These are phyloP conservation scores for Chrysomela aeneicollis DNA, from an alignment of 2,888 invertebrate species.

Conservation along the genomic window DNA sequence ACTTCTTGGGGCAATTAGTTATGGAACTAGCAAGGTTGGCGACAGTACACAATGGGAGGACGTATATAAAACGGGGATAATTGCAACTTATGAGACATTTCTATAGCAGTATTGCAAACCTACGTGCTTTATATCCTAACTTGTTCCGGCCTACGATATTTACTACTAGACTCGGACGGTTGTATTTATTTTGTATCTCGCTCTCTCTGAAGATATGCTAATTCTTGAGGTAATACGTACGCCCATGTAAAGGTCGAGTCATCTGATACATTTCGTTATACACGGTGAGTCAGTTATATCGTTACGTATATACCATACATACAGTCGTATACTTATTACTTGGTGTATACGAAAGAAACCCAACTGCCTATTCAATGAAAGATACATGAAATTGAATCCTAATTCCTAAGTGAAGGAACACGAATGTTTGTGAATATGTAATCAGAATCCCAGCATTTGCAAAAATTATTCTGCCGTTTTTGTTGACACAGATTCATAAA, in stretches of 20 bases:
- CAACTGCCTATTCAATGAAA: no score
- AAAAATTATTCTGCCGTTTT: no score
- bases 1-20: conserved; percentile 44
- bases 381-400: no score
- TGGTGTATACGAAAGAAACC: no score
- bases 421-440: no score
- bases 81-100: conserved; percentile 61
- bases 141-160: conserved; percentile 54
- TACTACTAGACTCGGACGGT: conserved; percentile 46
- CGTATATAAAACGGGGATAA: conserved; percentile 59
- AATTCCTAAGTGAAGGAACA: no score
- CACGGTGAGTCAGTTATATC: neutral
- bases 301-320: neutral
- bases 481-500: no score
- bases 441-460: no score
- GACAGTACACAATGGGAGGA: conserved; percentile 58
- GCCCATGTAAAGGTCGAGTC: neutral
- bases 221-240: conserved; percentile 15
- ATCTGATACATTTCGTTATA: neutral
- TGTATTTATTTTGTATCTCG: conserved; percentile 25
- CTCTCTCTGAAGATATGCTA: conserved; percentile 26
- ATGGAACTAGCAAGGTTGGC: conserved; percentile 51
- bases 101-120: conserved; percentile 57
- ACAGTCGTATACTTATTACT: no score
- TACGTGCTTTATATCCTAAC: conserved; percentile 56